Conservation (phyloP, 2,113 vertebrate species). For the Diadophis punctatus region DNA sequence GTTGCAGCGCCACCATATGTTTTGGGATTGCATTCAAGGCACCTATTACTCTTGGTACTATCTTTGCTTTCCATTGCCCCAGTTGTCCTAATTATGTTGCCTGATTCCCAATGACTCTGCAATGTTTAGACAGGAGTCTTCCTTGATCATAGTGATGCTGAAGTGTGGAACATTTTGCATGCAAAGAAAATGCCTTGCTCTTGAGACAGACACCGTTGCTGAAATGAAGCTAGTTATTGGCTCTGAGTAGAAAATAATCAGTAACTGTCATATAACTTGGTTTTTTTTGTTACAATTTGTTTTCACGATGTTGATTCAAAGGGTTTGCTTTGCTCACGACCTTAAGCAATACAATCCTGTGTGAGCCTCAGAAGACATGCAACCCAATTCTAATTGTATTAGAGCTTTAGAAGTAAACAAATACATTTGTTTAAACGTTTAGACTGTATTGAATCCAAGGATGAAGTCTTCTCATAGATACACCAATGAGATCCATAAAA, state of each 20-base stretch:
- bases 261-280: neutral
- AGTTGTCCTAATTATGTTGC: neutral
- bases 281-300: neutral
- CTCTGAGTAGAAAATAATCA: neutral
- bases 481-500: neutral
- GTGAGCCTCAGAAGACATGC: neutral
- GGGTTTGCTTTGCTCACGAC: neutral
- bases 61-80: neutral
- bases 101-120: neutral
- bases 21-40: neutral
- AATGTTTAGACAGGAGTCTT: neutral
- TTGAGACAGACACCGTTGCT: neutral
- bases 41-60: neutral
- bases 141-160: neutral
- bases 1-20: no score
- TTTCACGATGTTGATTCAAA: neutral
- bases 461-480: neutral
- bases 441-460: neutral
- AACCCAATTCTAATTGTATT: neutral
- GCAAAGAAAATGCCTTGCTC: neutral
- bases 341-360: neutral
- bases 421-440: neutral
- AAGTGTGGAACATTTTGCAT: neutral
- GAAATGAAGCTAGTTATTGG: neutral
- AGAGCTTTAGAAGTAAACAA: neutral